Evolutionary conservation across 2,888 invertebrate genomes (phyloP).

Genomic region (Drosophila monieri): DNA sequence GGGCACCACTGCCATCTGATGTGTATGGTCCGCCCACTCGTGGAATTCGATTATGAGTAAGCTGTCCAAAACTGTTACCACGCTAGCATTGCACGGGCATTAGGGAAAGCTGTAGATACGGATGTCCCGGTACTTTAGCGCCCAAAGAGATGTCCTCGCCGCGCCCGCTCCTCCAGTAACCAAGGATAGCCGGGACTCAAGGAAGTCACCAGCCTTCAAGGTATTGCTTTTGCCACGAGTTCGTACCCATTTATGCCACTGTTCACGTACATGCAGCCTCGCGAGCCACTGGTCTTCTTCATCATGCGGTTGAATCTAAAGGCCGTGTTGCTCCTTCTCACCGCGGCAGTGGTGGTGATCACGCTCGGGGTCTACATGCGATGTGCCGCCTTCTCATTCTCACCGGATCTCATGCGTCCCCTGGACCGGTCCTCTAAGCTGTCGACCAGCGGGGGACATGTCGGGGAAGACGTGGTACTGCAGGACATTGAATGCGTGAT

Average conservation of each 20-base stretch:
- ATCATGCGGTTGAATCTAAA: conserved; percentile 92
- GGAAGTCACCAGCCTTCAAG: conserved; percentile 50
- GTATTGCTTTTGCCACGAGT: conserved; percentile 23
- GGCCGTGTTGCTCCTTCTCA: conserved; percentile 88
- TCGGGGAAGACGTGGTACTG: conserved; percentile 33
- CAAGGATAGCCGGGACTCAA: conserved; percentile 20
- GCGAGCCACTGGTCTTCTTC: conserved; percentile 85
- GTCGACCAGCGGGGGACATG: conserved; percentile 33
- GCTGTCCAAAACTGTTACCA: background rate
- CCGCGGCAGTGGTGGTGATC: conserved; percentile 87
- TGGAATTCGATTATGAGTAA: conserved; percentile 1
- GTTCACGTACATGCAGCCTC: conserved; percentile 52
- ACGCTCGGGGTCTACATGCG: conserved; percentile 90
- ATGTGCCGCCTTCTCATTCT: conserved; percentile 87
- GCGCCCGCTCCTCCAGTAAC: conserved; percentile 7
- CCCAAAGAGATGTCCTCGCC: conserved; percentile 20
- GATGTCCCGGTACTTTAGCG: conserved; percentile 57
- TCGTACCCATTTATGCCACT: conserved; percentile 1
- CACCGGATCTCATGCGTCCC: conserved; percentile 78
- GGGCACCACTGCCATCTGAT: background rate
- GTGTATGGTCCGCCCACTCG: background rate
- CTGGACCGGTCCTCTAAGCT: conserved; percentile 69
- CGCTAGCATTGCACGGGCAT: background rate
- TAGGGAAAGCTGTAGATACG: conserved; percentile 7
- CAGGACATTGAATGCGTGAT: conserved; percentile 93